Conservation (phyloP, 1,140 invertebrate species). For the Euborellia annulipes region DNA sequence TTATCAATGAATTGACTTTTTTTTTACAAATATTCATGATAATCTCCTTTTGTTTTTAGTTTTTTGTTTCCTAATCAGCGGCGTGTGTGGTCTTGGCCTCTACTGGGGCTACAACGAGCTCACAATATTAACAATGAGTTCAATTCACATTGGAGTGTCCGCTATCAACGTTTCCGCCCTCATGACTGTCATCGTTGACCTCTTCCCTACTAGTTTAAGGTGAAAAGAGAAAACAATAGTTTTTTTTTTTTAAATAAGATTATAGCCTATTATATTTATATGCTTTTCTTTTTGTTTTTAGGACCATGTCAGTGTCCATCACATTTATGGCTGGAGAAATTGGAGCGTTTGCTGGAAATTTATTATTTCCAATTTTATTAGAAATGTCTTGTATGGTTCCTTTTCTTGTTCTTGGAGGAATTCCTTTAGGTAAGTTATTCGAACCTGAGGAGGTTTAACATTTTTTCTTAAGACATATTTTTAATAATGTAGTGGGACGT, state of each 20-base stretch:
- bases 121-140: slow-evolving; percentile 29
- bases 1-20: too few species aligned
- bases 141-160: slow-evolving; percentile 34
- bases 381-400: slow-evolving; percentile 27
- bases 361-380: slow-evolving; percentile 31
- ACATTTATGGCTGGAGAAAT: slow-evolving; percentile 31
- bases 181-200: slow-evolving; percentile 35
- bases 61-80: slow-evolving; percentile 11
- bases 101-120: slow-evolving; percentile 22
- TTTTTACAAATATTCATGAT: too few species aligned
- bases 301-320: slow-evolving; percentile 33
- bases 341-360: slow-evolving; percentile 30
- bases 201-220: slow-evolving; percentile 39
- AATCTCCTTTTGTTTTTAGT: too few species aligned
- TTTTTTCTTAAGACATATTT: too few species aligned
- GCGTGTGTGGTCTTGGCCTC: slow-evolving; percentile 15
- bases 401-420: slow-evolving; percentile 24
- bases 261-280: too few species aligned
- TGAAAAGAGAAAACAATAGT: too few species aligned
- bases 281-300: slow-evolving; percentile 20
- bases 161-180: slow-evolving; percentile 32
- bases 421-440: slow-evolving; percentile 31
- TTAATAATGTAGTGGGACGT: too few species aligned
- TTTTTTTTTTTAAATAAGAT: too few species aligned
- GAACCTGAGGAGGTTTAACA: too few species aligned